These are phyloP conservation scores for Pachypanchax playfairii DNA, from an alignment of 2,113 vertebrate genomes.

Conservation along the genomic window DNA sequence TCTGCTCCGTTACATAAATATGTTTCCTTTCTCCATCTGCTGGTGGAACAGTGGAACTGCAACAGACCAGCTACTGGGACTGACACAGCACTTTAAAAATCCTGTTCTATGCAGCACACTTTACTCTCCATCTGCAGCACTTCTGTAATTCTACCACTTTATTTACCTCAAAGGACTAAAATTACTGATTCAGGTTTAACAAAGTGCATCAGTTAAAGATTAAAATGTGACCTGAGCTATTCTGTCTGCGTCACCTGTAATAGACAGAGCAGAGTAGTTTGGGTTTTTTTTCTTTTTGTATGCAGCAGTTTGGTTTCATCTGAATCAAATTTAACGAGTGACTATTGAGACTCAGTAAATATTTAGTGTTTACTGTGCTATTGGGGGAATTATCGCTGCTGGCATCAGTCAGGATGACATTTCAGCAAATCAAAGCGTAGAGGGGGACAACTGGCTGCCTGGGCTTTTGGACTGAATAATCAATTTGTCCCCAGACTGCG, in stretches of 20 bases:
- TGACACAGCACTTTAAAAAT: background rate
- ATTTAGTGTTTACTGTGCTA: conserved; percentile 56
- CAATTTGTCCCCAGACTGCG: conserved; percentile 55
- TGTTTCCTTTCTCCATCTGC: conserved; percentile 76
- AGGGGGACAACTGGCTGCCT: conserved; percentile 58
- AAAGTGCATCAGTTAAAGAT: no score
- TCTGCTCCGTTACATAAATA: conserved; percentile 44
- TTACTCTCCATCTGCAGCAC: background rate
- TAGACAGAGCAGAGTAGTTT: no score
- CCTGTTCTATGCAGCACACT: background rate
- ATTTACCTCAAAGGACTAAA: no score
- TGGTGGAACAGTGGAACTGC: conserved; percentile 66
- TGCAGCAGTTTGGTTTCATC: conserved; percentile 16
- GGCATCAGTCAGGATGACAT: conserved; percentile 59
- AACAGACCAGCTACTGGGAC: no score
- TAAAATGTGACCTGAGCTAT: background rate
- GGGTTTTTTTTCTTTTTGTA: background rate
- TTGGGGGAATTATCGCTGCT: conserved; percentile 41
- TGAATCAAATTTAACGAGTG: conserved; percentile 20
- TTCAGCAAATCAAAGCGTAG: conserved; percentile 56
- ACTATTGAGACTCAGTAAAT: conserved; percentile 44
- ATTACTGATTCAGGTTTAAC: no score
- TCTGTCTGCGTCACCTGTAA: no score
- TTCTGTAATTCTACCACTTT: no score
- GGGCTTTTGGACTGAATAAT: conserved; percentile 51